Percentiles rank a stretch among this genome's conserved stretches.
Evolutionary conservation across 2,113 vertebrate genomes (phyloP).

Genomic region (Sus scrofa): DNA sequence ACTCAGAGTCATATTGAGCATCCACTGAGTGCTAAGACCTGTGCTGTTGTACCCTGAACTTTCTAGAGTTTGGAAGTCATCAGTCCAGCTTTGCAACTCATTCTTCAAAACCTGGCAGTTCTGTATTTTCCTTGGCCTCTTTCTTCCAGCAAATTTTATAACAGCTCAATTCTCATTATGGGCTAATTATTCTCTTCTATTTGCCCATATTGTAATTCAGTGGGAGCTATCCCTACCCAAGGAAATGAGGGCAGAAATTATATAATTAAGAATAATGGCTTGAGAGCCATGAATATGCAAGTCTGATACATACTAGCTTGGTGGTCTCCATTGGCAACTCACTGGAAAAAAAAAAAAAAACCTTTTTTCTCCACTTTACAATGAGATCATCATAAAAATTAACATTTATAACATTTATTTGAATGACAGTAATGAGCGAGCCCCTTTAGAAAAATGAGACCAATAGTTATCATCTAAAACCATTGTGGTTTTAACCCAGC

Average conservation of each 20-base stretch:
- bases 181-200: slow-evolving; percentile 61
- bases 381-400: background rate
- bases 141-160: slow-evolving; percentile 32
- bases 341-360: background rate
- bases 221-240: slow-evolving; percentile 47
- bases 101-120: slow-evolving; percentile 53
- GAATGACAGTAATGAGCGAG: background rate
- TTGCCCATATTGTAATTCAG: slow-evolving; percentile 58
- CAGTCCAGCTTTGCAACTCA: slow-evolving; percentile 36
- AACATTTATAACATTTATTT: background rate
- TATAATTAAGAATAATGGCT: slow-evolving; percentile 69
- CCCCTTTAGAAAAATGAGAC: slow-evolving; percentile 27
- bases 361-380: background rate
- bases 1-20: background rate
- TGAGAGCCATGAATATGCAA: slow-evolving; percentile 6
- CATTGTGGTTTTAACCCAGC: background rate
- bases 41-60: slow-evolving; percentile 23
- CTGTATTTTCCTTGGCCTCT: slow-evolving; percentile 73
- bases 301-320: background rate
- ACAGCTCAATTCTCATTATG: slow-evolving; percentile 54
- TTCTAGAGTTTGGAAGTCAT: slow-evolving; percentile 60
- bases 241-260: slow-evolving; percentile 61
- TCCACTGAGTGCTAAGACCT: background rate
- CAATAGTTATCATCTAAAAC: background rate
- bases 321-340: slow-evolving; percentile 39